Conservation (phyloP, 2,797 vertebrate species). For the Rachycentron canadum region DNA sequence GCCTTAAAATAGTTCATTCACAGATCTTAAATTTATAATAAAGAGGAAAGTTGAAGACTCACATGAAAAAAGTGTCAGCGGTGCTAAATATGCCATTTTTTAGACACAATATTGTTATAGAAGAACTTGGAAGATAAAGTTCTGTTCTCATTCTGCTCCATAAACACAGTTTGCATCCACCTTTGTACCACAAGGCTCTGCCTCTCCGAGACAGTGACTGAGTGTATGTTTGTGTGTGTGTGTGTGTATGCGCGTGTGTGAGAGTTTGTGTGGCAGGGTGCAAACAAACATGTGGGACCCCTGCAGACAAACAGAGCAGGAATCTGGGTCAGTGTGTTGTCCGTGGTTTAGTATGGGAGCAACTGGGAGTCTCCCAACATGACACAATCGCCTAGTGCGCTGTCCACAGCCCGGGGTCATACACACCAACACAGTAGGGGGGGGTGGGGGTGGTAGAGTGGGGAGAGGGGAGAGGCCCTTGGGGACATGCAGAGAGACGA, state of each 20-base stretch:
- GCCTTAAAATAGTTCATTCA: too few species aligned
- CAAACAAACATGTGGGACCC: slow-evolving; percentile 22
- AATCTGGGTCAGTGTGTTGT: slow-evolving; percentile 53
- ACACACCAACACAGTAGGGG: slow-evolving; percentile 7
- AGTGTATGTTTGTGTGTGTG: not conserved
- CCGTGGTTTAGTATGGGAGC: not conserved
- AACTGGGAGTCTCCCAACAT: not conserved
- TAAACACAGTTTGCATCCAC: not conserved
- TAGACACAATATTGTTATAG: not conserved
- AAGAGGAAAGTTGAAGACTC: not conserved
- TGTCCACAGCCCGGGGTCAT: slow-evolving; percentile 25
- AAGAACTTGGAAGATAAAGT: not conserved
- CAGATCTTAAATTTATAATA: not conserved
- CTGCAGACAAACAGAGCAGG: slow-evolving; percentile 1
- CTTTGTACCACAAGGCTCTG: not conserved
- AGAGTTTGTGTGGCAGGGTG: not conserved
- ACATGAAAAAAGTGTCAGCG: not conserved
- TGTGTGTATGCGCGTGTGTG: slow-evolving; percentile 6
- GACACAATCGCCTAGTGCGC: not conserved
- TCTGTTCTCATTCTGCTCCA: not conserved
- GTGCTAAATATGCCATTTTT: too few species aligned
- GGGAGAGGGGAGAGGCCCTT: not conserved
- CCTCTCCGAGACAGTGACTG: not conserved
- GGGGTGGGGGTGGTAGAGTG: not conserved
- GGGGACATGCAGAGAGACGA: slow-evolving; percentile 34